phyloP scores from a whole-genome alignment of 2,113 vertebrate genomes.

The Macquaria ambigua region DNA sequence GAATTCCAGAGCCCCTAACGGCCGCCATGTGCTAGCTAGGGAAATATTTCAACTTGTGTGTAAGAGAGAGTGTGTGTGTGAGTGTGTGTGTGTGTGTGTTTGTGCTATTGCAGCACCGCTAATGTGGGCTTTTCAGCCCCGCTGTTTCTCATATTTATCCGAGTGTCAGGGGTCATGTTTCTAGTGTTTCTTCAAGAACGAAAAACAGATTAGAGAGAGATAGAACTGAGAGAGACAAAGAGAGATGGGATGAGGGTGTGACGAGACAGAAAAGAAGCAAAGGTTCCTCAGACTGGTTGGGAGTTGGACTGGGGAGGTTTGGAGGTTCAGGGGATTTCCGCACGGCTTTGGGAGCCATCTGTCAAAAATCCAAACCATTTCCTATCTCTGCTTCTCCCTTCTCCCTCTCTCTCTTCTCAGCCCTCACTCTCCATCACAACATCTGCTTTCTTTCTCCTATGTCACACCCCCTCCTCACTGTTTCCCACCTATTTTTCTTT shows the following conservation, averaged over 20 bases:
- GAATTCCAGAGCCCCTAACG: conserved; percentile 73
- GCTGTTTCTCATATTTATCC: conserved; percentile 49
- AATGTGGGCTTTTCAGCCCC: conserved; percentile 18
- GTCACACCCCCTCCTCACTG: conserved; percentile 23
- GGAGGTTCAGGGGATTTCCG: conserved; percentile 77
- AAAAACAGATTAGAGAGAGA: conserved; percentile 41
- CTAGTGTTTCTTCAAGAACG: conserved; percentile 39
- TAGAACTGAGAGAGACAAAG: neutral
- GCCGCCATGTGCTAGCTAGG: conserved; percentile 61
- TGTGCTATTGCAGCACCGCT: conserved; percentile 13
- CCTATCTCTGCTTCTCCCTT: conserved; percentile 63
- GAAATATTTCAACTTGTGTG: conserved; percentile 68
- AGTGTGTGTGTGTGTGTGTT: no score
- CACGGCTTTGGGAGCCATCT: conserved; percentile 73
- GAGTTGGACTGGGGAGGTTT: conserved; percentile 45
- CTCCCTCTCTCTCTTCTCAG: conserved; percentile 18
- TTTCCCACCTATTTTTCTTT: conserved; percentile 35
- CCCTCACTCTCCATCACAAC: conserved; percentile 54
- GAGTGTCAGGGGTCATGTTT: conserved; percentile 24
- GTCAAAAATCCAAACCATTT: conserved; percentile 84
- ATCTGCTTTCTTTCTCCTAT: conserved; percentile 73
- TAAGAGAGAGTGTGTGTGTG: neutral
- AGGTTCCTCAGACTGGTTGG: conserved; percentile 36
- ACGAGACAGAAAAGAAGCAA: conserved; percentile 22
- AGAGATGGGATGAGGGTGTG: neutral